phyloP scores from a whole-genome alignment of 2,113 vertebrate species.

The Myotis yumanensis region DNA sequence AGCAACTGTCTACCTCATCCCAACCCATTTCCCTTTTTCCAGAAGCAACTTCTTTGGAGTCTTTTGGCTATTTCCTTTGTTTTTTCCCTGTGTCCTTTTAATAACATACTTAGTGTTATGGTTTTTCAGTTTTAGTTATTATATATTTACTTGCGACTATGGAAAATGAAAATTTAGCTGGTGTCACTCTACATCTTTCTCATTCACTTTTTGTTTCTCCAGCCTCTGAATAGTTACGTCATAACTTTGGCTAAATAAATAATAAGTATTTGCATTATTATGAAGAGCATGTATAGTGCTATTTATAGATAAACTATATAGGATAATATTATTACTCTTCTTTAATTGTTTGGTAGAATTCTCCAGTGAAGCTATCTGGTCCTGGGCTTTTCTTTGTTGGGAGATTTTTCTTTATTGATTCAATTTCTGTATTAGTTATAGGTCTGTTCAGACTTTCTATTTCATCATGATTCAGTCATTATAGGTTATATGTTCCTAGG shows the following conservation, averaged over 20 bases:
- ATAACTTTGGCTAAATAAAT: constrained; percentile 2
- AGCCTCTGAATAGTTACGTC: not conserved
- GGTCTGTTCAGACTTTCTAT: not conserved
- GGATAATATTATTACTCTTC: not conserved
- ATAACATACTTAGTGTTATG: not conserved
- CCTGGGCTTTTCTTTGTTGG: not conserved
- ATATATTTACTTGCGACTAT: not conserved
- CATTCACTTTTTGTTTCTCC: not conserved
- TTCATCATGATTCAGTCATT: not conserved
- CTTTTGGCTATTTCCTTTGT: not conserved
- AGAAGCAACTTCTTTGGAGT: not conserved
- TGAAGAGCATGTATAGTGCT: not conserved
- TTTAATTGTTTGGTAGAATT: not conserved
- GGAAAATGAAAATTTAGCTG: not conserved
- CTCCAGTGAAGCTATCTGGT: not conserved
- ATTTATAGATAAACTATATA: not conserved
- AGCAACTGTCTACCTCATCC: not conserved
- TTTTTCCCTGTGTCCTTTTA: not conserved
- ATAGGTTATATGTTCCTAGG: not conserved
- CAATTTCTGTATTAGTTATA: not conserved
- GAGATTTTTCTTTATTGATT: not conserved
- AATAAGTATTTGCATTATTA: not conserved
- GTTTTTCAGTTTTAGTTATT: not conserved
- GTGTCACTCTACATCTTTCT: not conserved
- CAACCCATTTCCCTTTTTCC: not conserved